Percentiles rank a stretch among this genome's conserved stretches.
Conservation (phyloP, 2,113 vertebrate species). For the Sapayoa aenigma region DNA sequence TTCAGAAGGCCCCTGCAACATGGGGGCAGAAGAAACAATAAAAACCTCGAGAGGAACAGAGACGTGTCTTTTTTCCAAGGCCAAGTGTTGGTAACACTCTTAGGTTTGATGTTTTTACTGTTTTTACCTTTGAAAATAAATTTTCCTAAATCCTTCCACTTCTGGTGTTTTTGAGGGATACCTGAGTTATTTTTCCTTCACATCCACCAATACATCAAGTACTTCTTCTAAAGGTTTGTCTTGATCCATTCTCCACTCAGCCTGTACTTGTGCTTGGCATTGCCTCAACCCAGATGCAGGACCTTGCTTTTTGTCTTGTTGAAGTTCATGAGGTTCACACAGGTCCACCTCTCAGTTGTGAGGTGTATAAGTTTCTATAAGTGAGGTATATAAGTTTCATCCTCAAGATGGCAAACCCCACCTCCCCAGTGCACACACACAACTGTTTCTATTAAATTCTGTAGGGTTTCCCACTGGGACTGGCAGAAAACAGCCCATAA, state of each 20-base stretch:
- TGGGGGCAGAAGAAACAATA: no score
- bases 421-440: background rate
- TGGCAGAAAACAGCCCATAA: background rate
- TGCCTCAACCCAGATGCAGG: accelerated
- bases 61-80: no score
- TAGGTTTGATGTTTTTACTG: no score
- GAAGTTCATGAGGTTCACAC: background rate
- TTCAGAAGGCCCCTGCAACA: no score
- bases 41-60: no score
- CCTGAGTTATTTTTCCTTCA: no score
- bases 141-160: no score
- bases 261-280: background rate
- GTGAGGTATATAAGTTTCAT: background rate
- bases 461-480: background rate
- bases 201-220: accelerated
- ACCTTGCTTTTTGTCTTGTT: background rate
- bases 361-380: background rate
- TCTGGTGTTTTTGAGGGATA: no score
- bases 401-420: background rate
- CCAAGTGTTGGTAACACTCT: no score
- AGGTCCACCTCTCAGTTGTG: background rate
- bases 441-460: background rate
- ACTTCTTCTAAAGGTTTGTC: background rate
- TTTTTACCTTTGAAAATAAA: no score
- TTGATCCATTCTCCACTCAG: background rate